Percentiles rank a stretch among this genome's conserved stretches.
These are phyloP conservation scores for Hippocampus mohnikei DNA, from an alignment of 2,113 vertebrate genomes.

Conservation along the genomic window DNA sequence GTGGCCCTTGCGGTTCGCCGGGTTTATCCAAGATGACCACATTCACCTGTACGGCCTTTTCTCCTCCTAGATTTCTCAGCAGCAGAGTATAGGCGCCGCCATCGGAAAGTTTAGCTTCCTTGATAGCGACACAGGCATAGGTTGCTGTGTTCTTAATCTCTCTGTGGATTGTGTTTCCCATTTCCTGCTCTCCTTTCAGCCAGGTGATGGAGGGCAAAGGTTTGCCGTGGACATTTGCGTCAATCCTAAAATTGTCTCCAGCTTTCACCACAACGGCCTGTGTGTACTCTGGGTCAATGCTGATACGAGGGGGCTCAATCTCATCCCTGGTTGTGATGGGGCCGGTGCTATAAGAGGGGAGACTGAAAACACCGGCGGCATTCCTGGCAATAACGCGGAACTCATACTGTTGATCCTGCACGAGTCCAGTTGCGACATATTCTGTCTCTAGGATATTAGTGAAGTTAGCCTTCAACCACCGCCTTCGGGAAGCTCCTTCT, in stretches of 20 bases:
- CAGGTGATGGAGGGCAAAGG: constrained; percentile 87
- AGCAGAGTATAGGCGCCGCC: constrained; percentile 87
- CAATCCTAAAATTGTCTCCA: constrained; percentile 90
- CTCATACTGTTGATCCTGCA: constrained; percentile 87
- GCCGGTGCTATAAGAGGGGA: constrained; percentile 93
- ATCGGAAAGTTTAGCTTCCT: constrained; percentile 86
- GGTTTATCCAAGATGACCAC: constrained; percentile 93
- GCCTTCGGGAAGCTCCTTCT: constrained; percentile 95
- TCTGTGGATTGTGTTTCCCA: constrained; percentile 83
- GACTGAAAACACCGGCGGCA: constrained; percentile 89
- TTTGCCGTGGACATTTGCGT: constrained; percentile 92
- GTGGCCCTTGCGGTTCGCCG: constrained; percentile 87
- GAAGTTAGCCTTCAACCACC: constrained; percentile 97
- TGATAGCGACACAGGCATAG: constrained; percentile 83
- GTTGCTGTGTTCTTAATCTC: constrained; percentile 88
- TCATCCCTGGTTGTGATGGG: constrained; percentile 92
- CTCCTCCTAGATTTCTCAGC: constrained; percentile 89
- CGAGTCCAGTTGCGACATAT: constrained; percentile 89
- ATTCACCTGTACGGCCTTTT: constrained; percentile 81
- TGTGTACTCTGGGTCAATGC: constrained; percentile 91
- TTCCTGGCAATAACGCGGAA: constrained; percentile 97
- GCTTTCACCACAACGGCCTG: constrained; percentile 83
- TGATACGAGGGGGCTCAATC: constrained; percentile 90
- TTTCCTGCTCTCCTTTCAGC: constrained; percentile 84
- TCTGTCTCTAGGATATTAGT: constrained; percentile 95